A percentile compares a stretch with the other conserved stretches of the same genome.
These are phyloP conservation scores for Drosophila infuscata DNA, from an alignment of 2,888 invertebrate genomes.

Conservation along the genomic window DNA sequence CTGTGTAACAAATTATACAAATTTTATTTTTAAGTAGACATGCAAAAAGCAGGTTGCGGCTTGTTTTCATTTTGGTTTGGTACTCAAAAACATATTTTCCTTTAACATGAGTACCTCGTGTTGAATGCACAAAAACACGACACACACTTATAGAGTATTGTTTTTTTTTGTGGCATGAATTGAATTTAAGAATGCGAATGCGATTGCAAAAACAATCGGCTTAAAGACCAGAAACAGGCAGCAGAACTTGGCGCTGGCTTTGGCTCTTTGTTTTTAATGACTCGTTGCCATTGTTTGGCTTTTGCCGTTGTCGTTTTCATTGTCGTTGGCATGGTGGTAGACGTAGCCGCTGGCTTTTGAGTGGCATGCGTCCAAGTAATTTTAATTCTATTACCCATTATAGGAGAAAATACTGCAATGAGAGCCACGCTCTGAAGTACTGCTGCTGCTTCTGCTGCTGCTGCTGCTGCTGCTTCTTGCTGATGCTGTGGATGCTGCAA, in stretches of 20 bases:
- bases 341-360: constrained; percentile 26
- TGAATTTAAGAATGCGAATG: constrained; percentile 14
- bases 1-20: not conserved
- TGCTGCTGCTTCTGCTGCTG: constrained; percentile 13
- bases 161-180: constrained; percentile 1
- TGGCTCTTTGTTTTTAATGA: constrained; percentile 69
- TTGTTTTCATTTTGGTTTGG: not conserved
- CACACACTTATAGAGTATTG: not conserved
- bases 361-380: constrained; percentile 74
- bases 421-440: constrained; percentile 42
- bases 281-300: constrained; percentile 64
- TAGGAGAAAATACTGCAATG: constrained; percentile 41
- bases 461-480: constrained; percentile 13
- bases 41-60: not conserved
- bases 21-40: not conserved
- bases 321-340: constrained; percentile 20
- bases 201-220: constrained; percentile 27
- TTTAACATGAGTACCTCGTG: too few relatives aligned
- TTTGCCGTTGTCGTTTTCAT: constrained; percentile 31
- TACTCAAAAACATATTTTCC: not conserved
- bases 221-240: constrained; percentile 21
- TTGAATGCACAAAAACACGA: not conserved
- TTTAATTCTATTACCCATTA: constrained; percentile 75
- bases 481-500: constrained; percentile 24
- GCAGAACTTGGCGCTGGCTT: constrained; percentile 47